phyloP scores from a whole-genome alignment of 1,140 invertebrate species.

The Ridgeia piscesae region DNA sequence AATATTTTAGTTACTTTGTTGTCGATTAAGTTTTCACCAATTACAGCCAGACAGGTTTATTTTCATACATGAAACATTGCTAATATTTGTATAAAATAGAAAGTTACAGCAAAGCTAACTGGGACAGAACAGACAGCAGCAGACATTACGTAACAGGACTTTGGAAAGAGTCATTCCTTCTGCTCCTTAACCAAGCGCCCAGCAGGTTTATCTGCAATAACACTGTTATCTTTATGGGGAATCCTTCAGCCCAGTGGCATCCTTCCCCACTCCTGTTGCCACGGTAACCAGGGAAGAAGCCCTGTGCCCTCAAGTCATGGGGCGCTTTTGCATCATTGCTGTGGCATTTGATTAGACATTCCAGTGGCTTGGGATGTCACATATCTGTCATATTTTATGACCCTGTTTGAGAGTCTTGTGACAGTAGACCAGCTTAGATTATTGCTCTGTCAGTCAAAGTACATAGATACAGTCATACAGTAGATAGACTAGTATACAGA shows the following conservation, averaged over 20 bases:
- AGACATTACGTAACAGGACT: background rate
- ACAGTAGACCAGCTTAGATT: background rate
- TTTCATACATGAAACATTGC: background rate
- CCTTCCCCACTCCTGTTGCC: background rate
- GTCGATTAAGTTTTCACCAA: too few species aligned
- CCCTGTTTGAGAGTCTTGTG: background rate
- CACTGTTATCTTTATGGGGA: background rate
- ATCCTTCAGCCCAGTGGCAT: background rate
- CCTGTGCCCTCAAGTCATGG: background rate
- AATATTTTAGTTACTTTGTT: too few species aligned
- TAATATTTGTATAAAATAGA: too few species aligned
- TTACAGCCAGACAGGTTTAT: background rate
- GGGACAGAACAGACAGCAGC: background rate
- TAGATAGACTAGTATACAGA: background rate
- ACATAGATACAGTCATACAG: background rate
- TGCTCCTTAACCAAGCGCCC: background rate
- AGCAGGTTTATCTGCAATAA: background rate
- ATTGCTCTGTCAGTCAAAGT: background rate
- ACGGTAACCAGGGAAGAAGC: background rate
- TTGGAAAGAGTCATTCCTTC: background rate
- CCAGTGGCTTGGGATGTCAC: background rate
- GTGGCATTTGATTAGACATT: background rate
- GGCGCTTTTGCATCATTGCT: background rate
- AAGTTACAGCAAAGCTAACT: background rate
- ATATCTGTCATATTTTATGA: background rate